phyloP scores from a whole-genome alignment of 2,888 invertebrate species.

The Agrochola lota region DNA sequence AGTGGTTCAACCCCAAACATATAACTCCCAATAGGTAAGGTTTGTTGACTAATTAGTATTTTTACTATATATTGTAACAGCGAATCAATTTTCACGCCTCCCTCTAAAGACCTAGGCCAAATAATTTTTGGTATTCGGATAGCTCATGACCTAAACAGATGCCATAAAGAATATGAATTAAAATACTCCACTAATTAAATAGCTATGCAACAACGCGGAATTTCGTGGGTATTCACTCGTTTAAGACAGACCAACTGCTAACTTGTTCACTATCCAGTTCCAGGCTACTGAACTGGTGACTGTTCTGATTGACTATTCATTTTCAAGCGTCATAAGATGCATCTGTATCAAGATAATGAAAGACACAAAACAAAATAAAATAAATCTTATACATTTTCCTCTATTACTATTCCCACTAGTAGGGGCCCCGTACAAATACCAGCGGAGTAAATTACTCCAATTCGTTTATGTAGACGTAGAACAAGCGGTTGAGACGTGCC shows the following conservation, averaged over 20 bases:
- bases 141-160: too few relatives aligned
- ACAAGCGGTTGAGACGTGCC: constrained; percentile 43
- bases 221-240: too few relatives aligned
- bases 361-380: too few relatives aligned
- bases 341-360: too few relatives aligned
- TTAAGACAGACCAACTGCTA: not conserved
- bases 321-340: not conserved
- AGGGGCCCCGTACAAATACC: constrained; percentile 28
- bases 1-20: not conserved
- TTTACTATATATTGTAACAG: too few relatives aligned
- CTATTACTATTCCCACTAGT: constrained; percentile 16
- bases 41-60: not conserved
- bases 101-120: too few relatives aligned
- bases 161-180: too few relatives aligned
- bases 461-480: constrained; percentile 67
- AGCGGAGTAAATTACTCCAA: constrained; percentile 67
- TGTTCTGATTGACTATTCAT: not conserved
- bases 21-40: not conserved
- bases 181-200: too few relatives aligned
- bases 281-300: not conserved
- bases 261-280: not conserved
- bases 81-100: too few relatives aligned
- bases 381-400: not conserved
- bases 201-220: too few relatives aligned
- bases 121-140: too few relatives aligned